Evolutionary conservation across 2,797 vertebrate species (phyloP), one percentile per base, ranked within the genome.

Genomic region (Fundulus diaphanus): DNA sequence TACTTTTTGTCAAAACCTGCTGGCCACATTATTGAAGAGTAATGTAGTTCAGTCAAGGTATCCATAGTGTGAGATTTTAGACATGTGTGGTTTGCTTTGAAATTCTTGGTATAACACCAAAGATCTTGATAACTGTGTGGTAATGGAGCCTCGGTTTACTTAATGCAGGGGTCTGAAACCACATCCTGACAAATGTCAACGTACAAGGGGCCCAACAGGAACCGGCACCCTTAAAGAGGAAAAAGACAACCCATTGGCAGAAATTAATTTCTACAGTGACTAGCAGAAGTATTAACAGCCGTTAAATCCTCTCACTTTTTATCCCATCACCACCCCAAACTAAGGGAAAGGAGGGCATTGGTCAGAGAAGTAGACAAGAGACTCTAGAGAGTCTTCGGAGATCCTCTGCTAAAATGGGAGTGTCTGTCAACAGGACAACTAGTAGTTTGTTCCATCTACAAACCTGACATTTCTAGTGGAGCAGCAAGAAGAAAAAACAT

Each of bases 141-240:
- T 12, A 37, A 7, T 40, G 24, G 13, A 42, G 29, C n/a, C 29
- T 12, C 16, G 29, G 54, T 29, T 27, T 56, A 12, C 59, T 67
- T 16, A 7, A 66, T 8, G n/a, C 40, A 27, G 24, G n/a, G 87
- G 89, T 40, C n/a, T 49, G 9, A 4, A 8, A 0, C 22, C 8
- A 51, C 77, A 74, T 81, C 79, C 9, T 74, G 74, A 65, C 31
- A 1, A 29, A 18, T 78, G 54, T 78, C 40, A 68, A 68, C 69
- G 22, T 35, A n/a, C 22, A 13, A 6, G 35, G n/a, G 37, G 70
- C 0, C 0, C 18, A 15, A 67, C 42, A 66, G 70, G 72, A 77
- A 65, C 51, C 18, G 15, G 11, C 0, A 0, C 35, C 51, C 46
- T 22, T n/a, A 76, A 35, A 68, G 29, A 49, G 0, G 20, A 16